Base-by-base conservation (phyloP, 2,888 invertebrate genomes). In the Cepaea hortensis region DNA sequence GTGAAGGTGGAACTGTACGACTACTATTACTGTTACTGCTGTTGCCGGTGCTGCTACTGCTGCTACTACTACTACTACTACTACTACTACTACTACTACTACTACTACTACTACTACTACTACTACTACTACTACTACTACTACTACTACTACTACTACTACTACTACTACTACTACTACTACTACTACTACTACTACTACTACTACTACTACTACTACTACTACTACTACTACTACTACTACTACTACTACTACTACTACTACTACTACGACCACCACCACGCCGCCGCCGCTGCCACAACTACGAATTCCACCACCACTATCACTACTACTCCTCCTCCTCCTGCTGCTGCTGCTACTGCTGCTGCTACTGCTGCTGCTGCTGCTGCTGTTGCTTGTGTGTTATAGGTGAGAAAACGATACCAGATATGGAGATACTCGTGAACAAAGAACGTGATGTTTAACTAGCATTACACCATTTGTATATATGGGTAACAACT, bases 61-160 rank as follows among this genome's bases (percentile, higher is more conserved):
- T n/a, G 4, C 76, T 76, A 48, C 46, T 48, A 48, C 48, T 76
- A 48, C 48, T 48, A 76, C 48, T 55, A 76, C 48, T 23, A 76
- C 35, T 76, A 76, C 76, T 48, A 48, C 76, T 76, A 76, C 76
- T 76, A 48, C 76, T 76, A 48, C 76, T 35, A 48, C 76, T 76
- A 48, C 76, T 76, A 48, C 76, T 76, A 48, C 76, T 76, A 48
- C 76, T 35, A 76, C 76, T 86, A 75, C 76, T 73, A 86, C 81
- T 81, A 86, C 76, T 84, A 85, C 85, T 70, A 80, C 85, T 85
- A 80, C 85, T 81, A 80, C 81, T 85, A 65, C 85, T 81, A 85
- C 85, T 80, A 85, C 79, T 65, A 85, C 85, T 80, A 85, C 85
- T 68, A 85, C 85, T 80, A 85, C 85, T 75, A 75, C 84, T 75